These are phyloP conservation scores for Linyphia triangularis DNA, from an alignment of 2,888 invertebrate species.

Conservation along the genomic window DNA sequence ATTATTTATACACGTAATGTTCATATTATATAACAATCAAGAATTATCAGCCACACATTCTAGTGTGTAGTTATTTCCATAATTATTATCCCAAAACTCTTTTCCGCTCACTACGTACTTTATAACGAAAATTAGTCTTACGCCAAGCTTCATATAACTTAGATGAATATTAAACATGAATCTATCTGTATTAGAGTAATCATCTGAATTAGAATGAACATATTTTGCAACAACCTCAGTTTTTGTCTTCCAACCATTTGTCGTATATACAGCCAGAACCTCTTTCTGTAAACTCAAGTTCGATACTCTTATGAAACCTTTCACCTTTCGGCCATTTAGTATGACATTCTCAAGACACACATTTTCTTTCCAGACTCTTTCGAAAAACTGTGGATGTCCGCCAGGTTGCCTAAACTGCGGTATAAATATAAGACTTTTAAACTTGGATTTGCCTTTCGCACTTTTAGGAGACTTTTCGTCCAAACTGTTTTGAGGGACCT, in stretches of 20 bases:
- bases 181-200: constrained; percentile 94
- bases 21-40: too few species aligned
- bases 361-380: constrained; percentile 86
- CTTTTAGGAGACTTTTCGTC: not conserved
- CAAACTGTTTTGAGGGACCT: constrained; percentile 80
- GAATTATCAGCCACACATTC: not conserved
- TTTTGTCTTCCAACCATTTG: constrained; percentile 91
- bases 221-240: constrained; percentile 91
- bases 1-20: too few species aligned
- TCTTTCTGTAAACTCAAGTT: constrained; percentile 95
- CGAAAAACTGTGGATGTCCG: constrained; percentile 86
- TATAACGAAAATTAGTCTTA: constrained; percentile 91
- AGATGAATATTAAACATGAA: constrained; percentile 86
- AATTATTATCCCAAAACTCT: constrained; percentile 97
- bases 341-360: constrained; percentile 92
- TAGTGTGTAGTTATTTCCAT: constrained; percentile 87
- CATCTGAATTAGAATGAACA: constrained; percentile 88
- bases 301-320: constrained; percentile 88
- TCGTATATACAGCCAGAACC: constrained; percentile 91
- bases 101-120: constrained; percentile 90
- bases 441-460: not conserved
- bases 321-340: constrained; percentile 79
- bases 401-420: constrained; percentile 84
- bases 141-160: constrained; percentile 82
- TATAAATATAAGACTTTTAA: not conserved